phyloP scores from a whole-genome alignment of 23 tunicate species.

The Corella eumyota region DNA sequence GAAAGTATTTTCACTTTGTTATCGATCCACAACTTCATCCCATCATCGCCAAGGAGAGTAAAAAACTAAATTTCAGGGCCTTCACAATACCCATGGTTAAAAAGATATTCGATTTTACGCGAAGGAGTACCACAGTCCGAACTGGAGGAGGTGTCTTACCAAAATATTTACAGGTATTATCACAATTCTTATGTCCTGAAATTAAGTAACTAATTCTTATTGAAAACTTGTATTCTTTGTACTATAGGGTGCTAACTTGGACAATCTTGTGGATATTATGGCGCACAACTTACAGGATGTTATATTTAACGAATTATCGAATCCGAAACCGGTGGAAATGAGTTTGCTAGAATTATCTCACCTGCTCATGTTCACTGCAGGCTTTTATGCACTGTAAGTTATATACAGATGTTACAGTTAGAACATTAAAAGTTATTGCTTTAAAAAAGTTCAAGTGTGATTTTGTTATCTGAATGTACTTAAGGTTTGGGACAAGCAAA shows the following conservation, averaged over 20 bases:
- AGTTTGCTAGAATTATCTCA: slow-evolving; percentile 8
- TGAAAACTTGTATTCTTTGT: neutral
- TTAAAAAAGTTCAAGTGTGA: too few species aligned
- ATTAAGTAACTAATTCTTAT: neutral
- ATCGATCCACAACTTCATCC: slow-evolving; percentile 21
- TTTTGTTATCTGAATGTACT: too few species aligned
- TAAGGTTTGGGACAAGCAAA: too few species aligned
- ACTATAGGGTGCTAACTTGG: slow-evolving; percentile 13
- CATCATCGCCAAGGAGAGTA: slow-evolving; percentile 12
- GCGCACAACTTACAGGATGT: slow-evolving; percentile 1
- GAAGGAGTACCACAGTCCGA: neutral
- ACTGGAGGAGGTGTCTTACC: neutral
- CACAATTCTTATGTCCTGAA: neutral
- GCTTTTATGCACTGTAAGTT: slow-evolving; percentile 6
- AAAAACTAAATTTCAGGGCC: slow-evolving; percentile 5
- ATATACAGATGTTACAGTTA: too few species aligned
- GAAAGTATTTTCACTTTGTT: slow-evolving; percentile 9
- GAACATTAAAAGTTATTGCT: too few species aligned
- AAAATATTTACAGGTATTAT: slow-evolving; percentile 21
- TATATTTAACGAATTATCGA: neutral
- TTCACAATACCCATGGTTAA: slow-evolving; percentile 2
- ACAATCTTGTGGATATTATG: slow-evolving; percentile 9
- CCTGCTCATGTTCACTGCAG: slow-evolving; percentile 18
- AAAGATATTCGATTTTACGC: slow-evolving; percentile 5
- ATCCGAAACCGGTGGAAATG: neutral